Evolutionary conservation across 23 tunicate genomes (phyloP).

Genomic region (Phallusia fumigata): DNA sequence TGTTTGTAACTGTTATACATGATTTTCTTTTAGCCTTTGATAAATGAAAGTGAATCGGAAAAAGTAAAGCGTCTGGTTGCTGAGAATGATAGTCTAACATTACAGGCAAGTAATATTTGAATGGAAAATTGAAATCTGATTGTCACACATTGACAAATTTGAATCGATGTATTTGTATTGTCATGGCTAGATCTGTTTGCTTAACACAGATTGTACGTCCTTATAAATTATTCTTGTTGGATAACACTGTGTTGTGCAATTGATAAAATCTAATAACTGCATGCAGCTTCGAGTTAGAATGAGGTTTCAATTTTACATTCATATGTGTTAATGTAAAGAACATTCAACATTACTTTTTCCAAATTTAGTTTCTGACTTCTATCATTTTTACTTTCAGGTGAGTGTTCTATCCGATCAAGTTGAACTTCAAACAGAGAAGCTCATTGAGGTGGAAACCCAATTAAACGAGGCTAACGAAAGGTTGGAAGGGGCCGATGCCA

Average conservation of each 20-base stretch:
- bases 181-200: too few relatives aligned
- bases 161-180: too few relatives aligned
- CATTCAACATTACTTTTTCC: too few relatives aligned
- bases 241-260: too few relatives aligned
- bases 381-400: constrained; percentile 29
- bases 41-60: constrained; percentile 30
- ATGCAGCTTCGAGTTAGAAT: too few relatives aligned
- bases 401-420: constrained; percentile 75
- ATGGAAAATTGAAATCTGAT: too few relatives aligned
- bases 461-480: constrained; percentile 29
- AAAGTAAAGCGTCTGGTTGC: constrained; percentile 19
- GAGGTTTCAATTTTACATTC: too few relatives aligned
- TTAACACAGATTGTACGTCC: too few relatives aligned
- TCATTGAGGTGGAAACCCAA: constrained; percentile 40
- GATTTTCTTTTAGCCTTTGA: not conserved
- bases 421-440: constrained; percentile 79
- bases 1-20: not conserved
- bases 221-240: too few relatives aligned
- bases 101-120: constrained; percentile 34
- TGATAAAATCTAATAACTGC: too few relatives aligned
- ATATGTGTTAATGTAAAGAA: too few relatives aligned
- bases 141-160: not conserved
- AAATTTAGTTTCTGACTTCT: too few relatives aligned
- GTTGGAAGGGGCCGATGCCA: constrained; percentile 57
- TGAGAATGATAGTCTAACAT: constrained; percentile 48